Evolutionary conservation across 1,140 invertebrate species (phyloP).

Genomic region (Antheraea pernyi): DNA sequence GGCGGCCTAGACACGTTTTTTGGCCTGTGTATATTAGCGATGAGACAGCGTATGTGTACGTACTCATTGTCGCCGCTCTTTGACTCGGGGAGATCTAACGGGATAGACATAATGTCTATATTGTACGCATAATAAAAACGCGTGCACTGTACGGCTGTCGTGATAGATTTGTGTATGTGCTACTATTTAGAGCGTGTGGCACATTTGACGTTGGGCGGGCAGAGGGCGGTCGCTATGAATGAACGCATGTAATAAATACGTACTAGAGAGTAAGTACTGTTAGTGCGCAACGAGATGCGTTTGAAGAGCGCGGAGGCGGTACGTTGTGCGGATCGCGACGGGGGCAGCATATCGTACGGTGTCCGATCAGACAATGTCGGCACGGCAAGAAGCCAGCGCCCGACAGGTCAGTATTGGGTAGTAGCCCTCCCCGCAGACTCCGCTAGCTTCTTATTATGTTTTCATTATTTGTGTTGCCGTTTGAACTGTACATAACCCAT

Average conservation of each 20-base stretch:
- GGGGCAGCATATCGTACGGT: constrained; percentile 64
- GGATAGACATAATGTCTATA: constrained; percentile 52
- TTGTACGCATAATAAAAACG: constrained; percentile 55
- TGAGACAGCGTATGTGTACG: constrained; percentile 69
- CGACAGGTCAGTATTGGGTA: constrained; percentile 19
- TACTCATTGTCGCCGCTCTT: constrained; percentile 54
- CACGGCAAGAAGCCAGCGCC: constrained; percentile 9
- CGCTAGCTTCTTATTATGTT: constrained; percentile 30
- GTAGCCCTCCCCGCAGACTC: constrained; percentile 44
- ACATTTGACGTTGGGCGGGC: constrained; percentile 49
- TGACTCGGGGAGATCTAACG: constrained; percentile 43
- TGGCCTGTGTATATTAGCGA: constrained; percentile 73
- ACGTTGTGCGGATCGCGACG: constrained; percentile 54
- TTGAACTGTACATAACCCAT: not conserved
- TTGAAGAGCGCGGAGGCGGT: constrained; percentile 66
- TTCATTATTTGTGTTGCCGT: not conserved
- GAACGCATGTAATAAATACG: constrained; percentile 55
- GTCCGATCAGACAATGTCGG: constrained; percentile 46
- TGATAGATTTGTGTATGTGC: constrained; percentile 58
- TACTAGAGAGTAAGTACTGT: constrained; percentile 72
- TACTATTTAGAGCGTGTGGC: constrained; percentile 62
- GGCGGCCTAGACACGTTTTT: constrained; percentile 74
- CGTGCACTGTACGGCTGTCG: constrained; percentile 48
- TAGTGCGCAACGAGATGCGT: constrained; percentile 59
- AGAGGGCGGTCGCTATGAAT: constrained; percentile 61